These are phyloP conservation scores for Telmatherina bonti DNA, from an alignment of 2,797 vertebrate species.

Conservation along the genomic window DNA sequence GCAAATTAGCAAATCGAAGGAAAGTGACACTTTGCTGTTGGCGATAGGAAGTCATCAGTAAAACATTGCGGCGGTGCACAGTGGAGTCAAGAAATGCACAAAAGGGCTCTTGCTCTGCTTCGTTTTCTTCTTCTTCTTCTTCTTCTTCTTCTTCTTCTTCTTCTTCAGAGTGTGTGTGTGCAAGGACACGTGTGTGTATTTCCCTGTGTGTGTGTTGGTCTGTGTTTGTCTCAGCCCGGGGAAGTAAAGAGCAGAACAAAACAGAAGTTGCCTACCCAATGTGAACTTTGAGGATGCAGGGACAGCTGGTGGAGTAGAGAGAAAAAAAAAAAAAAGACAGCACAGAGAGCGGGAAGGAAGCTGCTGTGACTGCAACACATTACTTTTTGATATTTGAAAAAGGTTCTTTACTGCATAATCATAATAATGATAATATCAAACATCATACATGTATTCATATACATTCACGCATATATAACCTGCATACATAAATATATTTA, in stretches of 20 bases:
- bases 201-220: constrained; percentile 12
- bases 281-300: constrained; percentile 70
- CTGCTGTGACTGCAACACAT: constrained; percentile 35
- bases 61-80: constrained; percentile 58
- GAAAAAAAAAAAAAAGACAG: constrained; percentile 17
- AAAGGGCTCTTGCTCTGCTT: constrained; percentile 47
- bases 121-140: too few species aligned
- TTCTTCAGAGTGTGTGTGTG: constrained; percentile 8
- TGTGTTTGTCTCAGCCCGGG: constrained; percentile 54
- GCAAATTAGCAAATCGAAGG: constrained; percentile 77
- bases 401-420: constrained; percentile 5
- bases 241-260: constrained; percentile 70
- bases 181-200: constrained; percentile 25
- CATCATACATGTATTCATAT: not conserved
- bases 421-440: too few species aligned
- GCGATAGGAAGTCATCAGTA: constrained; percentile 70
- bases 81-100: constrained; percentile 61
- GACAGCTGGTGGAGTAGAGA: constrained; percentile 61
- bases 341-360: constrained; percentile 35
- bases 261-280: constrained; percentile 70
- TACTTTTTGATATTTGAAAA: constrained; percentile 40
- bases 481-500: not conserved
- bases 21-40: constrained; percentile 76
- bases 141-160: constrained; percentile 6
- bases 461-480: not conserved